Evolutionary conservation across 2,113 vertebrate genomes (phyloP).

Genomic region (Aythya baeri): DNA sequence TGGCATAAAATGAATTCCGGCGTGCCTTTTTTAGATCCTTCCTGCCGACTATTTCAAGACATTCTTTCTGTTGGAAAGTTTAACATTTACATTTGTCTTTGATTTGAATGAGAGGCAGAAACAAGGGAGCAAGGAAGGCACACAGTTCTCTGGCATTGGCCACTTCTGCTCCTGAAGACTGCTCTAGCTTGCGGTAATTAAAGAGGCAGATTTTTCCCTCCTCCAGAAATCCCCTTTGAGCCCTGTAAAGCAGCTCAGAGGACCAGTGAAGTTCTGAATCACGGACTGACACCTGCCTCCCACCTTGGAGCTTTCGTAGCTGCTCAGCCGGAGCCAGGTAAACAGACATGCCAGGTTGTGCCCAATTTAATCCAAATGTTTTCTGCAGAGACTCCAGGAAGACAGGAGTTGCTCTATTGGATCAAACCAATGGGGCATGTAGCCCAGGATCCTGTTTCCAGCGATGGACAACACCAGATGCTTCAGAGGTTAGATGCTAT

Average conservation of each 20-base stretch:
- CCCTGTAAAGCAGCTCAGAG: not conserved
- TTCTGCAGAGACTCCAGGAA: slow-evolving; percentile 23
- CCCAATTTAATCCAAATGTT: slow-evolving; percentile 18
- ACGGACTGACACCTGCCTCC: not conserved
- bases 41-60: not conserved
- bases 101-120: not conserved
- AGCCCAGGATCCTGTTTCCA: slow-evolving; percentile 27
- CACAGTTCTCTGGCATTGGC: not conserved
- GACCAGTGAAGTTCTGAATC: not conserved
- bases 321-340: not conserved
- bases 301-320: not conserved
- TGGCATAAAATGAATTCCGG: slow-evolving; percentile 5
- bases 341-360: not conserved
- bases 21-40: not conserved
- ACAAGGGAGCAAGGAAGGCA: not conserved
- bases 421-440: not conserved
- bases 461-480: not conserved
- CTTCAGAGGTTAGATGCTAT: slow-evolving; percentile 35
- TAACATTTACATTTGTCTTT: not conserved
- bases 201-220: not conserved
- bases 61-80: slow-evolving; percentile 2
- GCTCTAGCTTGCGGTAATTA: not conserved
- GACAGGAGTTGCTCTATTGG: not conserved
- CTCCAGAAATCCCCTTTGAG: not conserved
- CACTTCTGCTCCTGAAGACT: not conserved